Evolutionary conservation across 37 sponge, comb jelly and placozoan species (phyloP), one percentile per base, ranked within the genome.

Genomic region (Halichondria panicea): DNA sequence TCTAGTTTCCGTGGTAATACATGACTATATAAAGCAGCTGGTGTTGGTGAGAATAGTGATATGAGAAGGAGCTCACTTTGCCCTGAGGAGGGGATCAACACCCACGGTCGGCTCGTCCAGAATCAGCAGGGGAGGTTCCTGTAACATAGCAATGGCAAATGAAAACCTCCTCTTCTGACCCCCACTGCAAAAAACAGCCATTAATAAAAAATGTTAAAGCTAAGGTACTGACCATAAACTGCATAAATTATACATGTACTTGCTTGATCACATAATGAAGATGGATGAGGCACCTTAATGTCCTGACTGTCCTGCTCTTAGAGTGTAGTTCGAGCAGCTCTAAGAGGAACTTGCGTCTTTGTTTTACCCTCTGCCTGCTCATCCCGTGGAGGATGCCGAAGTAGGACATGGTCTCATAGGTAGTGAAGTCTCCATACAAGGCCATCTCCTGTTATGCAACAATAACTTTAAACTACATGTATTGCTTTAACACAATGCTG

Each of bases 51-150:
- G n/a, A n/a, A n/a, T n/a, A 11, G 12, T 34, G 11, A 18, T 48
- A 18, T 48, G 11, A 48, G 11, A 11, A 48, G n/a, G 3, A 13
- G 36, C 75, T 57, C 42, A 90, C 91, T 66, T 88, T 68, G 89
- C 77, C 46, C 93, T 74, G 28, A 93, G 86, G 12, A 93, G 58
- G 22, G 93, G 89, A 60, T 93, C 93, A 48, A 93, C 89, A 1
- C 93, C 93, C 21, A 93, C 93, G 34, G 93, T 93, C 1, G 93
- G 93, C 45, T 93, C 93, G 64, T 93, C 93, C 43, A 93, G 83
- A 36, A 93, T 88, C 9, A 93, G 81, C 8, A 93, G 78, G 1
- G 89, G 89, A 31, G 93, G 89, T 52, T 84, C 70, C 44, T 93
- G 93, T 13, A 93, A 52, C 82, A 93, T 63, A n/a, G 93, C 89